These are phyloP conservation scores for Papilio demoleus DNA, from an alignment of 2,888 invertebrate species.

Conservation along the genomic window DNA sequence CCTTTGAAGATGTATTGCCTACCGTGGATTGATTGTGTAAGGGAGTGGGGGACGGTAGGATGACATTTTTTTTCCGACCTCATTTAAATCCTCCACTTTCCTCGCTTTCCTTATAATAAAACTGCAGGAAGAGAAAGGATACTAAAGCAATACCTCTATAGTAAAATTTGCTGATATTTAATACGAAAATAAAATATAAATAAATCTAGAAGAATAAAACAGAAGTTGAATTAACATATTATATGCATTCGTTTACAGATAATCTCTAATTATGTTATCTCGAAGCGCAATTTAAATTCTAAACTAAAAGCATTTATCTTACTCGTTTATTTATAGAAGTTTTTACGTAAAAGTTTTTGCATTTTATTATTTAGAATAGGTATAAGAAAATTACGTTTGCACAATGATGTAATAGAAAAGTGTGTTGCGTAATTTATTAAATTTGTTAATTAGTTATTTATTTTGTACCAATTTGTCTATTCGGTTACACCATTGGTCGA, in stretches of 20 bases:
- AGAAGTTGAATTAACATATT: background rate
- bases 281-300: conserved; percentile 15
- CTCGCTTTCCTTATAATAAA: too few relatives aligned
- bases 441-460: background rate
- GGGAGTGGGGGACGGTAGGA: too few relatives aligned
- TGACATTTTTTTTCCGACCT: too few relatives aligned
- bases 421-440: too few relatives aligned
- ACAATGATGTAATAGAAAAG: background rate
- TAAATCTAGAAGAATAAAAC: background rate
- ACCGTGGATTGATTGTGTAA: too few relatives aligned
- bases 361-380: background rate
- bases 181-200: background rate
- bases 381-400: background rate
- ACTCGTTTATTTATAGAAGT: conserved; percentile 14
- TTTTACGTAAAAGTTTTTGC: background rate
- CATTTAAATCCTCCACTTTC: too few relatives aligned
- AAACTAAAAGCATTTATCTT: conserved; percentile 17
- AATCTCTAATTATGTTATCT: conserved; percentile 31
- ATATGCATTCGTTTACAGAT: conserved; percentile 13
- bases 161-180: background rate
- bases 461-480: background rate
- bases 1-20: background rate
- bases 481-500: too few relatives aligned
- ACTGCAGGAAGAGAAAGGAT: too few relatives aligned
- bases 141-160: too few relatives aligned